These are phyloP conservation scores for Syrphus vitripennis DNA, from an alignment of 2,888 invertebrate species.

Conservation along the genomic window DNA sequence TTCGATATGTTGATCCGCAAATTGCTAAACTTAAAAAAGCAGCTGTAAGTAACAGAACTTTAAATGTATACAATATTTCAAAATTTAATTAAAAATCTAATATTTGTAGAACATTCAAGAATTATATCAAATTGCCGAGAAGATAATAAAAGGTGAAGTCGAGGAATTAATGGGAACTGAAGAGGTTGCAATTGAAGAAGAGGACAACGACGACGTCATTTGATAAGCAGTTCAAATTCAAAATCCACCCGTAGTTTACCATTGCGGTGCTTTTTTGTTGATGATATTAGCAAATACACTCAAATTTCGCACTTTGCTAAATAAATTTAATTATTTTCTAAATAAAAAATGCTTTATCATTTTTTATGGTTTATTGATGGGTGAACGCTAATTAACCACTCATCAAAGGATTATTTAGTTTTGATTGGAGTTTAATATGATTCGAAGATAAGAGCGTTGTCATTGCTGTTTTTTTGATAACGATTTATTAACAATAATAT, in stretches of 20 bases:
- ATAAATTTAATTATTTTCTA: conserved; percentile 7
- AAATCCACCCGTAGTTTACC: background rate
- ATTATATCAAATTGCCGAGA: conserved; percentile 84
- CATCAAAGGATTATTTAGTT: conserved; percentile 6
- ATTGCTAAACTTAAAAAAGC: conserved; percentile 82
- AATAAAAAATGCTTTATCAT: background rate
- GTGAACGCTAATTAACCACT: background rate
- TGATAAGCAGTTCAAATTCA: background rate
- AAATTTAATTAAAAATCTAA: background rate
- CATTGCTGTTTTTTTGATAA: background rate
- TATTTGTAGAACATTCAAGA: conserved; percentile 83
- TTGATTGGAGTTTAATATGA: conserved; percentile 44
- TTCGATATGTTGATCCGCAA: conserved; percentile 83
- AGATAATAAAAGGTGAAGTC: conserved; percentile 83
- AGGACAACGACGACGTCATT: conserved; percentile 19
- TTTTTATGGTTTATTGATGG: background rate
- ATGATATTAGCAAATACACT: background rate
- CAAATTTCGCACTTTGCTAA: background rate
- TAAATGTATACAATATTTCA: too few species aligned
- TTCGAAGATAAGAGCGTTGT: conserved; percentile 29
- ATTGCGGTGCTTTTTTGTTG: background rate
- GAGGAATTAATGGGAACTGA: conserved; percentile 63
- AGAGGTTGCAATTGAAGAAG: conserved; percentile 46
- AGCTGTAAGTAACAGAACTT: conserved; percentile 80
- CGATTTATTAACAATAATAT: background rate